These are phyloP conservation scores for Mesocentrotus franciscanus DNA, from an alignment of 53 echinoderm and acorn worm species.

Conservation along the genomic window DNA sequence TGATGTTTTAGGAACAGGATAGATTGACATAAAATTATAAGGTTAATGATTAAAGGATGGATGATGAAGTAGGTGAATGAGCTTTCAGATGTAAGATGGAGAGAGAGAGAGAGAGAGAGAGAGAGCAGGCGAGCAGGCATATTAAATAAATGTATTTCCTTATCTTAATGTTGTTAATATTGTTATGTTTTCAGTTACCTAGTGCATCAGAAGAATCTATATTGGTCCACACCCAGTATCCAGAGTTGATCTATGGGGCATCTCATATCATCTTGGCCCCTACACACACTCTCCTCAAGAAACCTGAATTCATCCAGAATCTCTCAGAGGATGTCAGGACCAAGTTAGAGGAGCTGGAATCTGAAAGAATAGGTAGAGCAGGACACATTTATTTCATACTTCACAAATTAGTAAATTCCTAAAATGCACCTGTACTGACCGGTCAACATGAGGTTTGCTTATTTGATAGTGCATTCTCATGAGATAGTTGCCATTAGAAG, in stretches of 20 bases:
- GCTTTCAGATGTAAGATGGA: too few species aligned
- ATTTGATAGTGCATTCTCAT: too few species aligned
- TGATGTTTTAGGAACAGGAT: too few species aligned
- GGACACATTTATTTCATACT: not conserved
- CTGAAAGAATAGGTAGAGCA: conserved; percentile 38
- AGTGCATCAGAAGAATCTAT: conserved; percentile 25
- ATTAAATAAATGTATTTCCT: not conserved
- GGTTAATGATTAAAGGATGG: too few species aligned
- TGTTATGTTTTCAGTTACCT: not conserved
- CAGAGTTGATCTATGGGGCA: conserved; percentile 90
- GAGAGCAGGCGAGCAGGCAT: not conserved
- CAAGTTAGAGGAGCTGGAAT: conserved; percentile 64
- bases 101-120: too few species aligned
- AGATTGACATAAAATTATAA: too few species aligned
- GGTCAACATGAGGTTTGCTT: too few species aligned
- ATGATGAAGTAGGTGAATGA: too few species aligned
- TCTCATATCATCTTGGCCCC: conserved; percentile 86
- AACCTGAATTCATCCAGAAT: conserved; percentile 75
- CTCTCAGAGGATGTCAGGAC: conserved; percentile 70
- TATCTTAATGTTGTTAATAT: not conserved
- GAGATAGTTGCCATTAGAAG: too few species aligned
- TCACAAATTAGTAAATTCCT: not conserved
- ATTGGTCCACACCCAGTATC: conserved; percentile 78
- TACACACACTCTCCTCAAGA: conserved; percentile 80
- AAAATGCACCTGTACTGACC: too few species aligned